Percentiles rank a stretch among this genome's conserved stretches.
phyloP scores from a whole-genome alignment of 2,113 vertebrate species.

The Melanostigma gelatinosum region DNA sequence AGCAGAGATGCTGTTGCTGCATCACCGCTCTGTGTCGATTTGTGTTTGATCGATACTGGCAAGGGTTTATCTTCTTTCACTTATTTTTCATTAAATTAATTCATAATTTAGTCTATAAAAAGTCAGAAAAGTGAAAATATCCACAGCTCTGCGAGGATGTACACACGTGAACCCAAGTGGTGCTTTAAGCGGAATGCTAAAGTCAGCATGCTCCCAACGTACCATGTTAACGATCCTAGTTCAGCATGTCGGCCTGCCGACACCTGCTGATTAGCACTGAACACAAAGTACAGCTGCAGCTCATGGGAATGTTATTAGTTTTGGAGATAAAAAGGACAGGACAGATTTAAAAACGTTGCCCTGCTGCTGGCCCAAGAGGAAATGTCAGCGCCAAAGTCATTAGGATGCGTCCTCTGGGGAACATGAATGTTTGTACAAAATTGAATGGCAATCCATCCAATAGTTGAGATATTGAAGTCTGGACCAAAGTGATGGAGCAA shows the following conservation, averaged over 20 bases:
- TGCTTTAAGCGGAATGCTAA: not conserved
- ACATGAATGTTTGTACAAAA: too few relatives aligned
- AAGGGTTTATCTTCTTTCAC: not conserved
- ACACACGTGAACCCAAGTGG: not conserved
- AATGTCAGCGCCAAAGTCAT: not conserved
- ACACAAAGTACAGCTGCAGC: too few relatives aligned
- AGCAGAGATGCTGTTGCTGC: constrained; percentile 12
- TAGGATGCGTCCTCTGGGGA: not conserved
- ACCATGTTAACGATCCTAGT: not conserved
- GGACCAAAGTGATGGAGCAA: too few relatives aligned
- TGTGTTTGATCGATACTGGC: not conserved
- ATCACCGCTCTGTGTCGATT: not conserved
- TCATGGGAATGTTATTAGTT: too few relatives aligned
- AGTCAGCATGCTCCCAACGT: not conserved
- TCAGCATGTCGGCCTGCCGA: not conserved
- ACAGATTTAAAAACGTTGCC: too few relatives aligned
- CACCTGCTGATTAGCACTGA: too few relatives aligned
- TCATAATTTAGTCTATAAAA: not conserved
- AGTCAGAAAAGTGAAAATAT: not conserved
- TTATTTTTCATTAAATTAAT: constrained; percentile 1
- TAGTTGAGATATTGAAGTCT: not conserved
- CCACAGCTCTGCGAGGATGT: too few relatives aligned
- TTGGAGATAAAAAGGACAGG: too few relatives aligned
- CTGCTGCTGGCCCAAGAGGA: not conserved
- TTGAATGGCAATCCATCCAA: not conserved